A percentile compares a stretch with the other conserved stretches of the same genome.
These are phyloP conservation scores for Alexandromys fortis DNA, from an alignment of 2,113 vertebrate genomes.

Conservation along the genomic window DNA sequence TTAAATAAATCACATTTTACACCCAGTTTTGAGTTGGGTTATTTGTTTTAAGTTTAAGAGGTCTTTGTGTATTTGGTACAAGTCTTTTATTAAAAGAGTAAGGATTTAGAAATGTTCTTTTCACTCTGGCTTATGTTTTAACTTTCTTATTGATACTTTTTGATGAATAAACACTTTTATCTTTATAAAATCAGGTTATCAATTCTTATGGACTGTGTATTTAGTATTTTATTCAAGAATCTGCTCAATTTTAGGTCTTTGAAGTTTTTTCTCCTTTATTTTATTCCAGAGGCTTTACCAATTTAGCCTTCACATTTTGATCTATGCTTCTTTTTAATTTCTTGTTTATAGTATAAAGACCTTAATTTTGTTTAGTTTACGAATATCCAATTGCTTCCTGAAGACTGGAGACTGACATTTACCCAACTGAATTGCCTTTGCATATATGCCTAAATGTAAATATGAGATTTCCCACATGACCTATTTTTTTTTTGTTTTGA, in stretches of 20 bases:
- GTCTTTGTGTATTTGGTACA: constrained; percentile 29
- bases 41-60: constrained; percentile 16
- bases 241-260: neutral
- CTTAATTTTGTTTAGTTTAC: neutral
- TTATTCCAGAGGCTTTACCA: constrained; percentile 18
- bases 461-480: neutral
- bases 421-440: constrained; percentile 2
- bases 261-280: neutral
- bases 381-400: neutral
- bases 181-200: neutral
- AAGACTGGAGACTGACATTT: neutral
- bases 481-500: neutral
- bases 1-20: neutral
- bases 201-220: neutral
- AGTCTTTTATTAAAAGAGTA: neutral
- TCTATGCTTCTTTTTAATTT: neutral
- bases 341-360: neutral
- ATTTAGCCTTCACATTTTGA: constrained; percentile 29
- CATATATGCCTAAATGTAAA: neutral
- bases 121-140: neutral
- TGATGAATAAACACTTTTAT: neutral
- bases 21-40: neutral
- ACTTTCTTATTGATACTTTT: neutral
- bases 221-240: constrained; percentile 20
- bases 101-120: constrained; percentile 29